Base-by-base conservation (phyloP, 2,888 invertebrate species). In the Acanthosepion pharaonis region DNA sequence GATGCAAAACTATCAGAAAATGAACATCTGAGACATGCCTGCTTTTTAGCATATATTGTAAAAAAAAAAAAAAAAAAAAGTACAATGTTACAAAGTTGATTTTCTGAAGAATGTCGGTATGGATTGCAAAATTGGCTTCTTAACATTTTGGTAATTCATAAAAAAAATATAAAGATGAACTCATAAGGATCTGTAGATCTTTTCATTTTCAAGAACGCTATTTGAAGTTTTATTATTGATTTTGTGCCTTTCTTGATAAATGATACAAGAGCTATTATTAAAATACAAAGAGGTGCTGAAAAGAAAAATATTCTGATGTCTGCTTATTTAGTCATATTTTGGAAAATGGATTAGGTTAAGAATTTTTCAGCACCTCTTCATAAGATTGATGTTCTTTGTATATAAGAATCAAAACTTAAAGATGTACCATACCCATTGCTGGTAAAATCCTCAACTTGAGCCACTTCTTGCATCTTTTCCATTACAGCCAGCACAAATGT, bases 401-500 rank as follows among this genome's bases (percentile, higher is more conserved):
- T n/a, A 94, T 53, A 53, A 9, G 42, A 42, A n/a, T 55, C 25
- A n/a, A 18, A 33, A 94, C 25, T 49, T 78, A 3, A 91, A 49
- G 28, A 92, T 15, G 23, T 28, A 92, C 94, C 94, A 20, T 33
- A 91, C 53, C 94, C 94, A 48, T 95, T 95, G 42, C 95, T 95
- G 25, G 95, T 94, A 33, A 94, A 94, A 20, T 91, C 92, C 55
- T 94, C 78, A 18, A 94, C 92, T 15, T 94, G 93, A 51, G 96
- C 95, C 0, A 96, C 96, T 94, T 98, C 97, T 94, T 97, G 97
- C 53, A 98, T 97, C 96, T 98, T 98, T 5, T 97, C 97, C 95
- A 98, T 96, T 20, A 98, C 97, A 4, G 98, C 97, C 94, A 97
- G 97, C 94, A 98, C 97, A 92, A 98, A 96, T 78, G 96, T 96